Evolutionary conservation across 2,888 invertebrate genomes (phyloP).

Genomic region (Apodemia hepburni): DNA sequence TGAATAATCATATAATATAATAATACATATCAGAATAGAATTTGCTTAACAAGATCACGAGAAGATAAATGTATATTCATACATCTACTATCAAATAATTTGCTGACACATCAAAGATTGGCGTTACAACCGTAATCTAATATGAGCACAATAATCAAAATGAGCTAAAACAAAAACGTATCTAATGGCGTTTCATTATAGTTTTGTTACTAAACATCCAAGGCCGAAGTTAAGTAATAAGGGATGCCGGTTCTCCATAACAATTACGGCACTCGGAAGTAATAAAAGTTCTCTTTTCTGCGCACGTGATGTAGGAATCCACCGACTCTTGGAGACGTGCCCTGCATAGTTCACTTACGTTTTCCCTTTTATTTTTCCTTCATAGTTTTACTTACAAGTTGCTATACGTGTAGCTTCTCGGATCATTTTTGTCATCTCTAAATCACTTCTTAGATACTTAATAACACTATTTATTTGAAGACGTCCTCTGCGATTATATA

Average conservation of each 20-base stretch:
- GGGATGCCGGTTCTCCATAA: constrained; percentile 63
- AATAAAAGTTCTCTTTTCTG: constrained; percentile 71
- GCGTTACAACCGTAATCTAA: not conserved
- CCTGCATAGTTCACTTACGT: constrained; percentile 51
- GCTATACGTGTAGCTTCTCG: not conserved
- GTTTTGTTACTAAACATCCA: constrained; percentile 16
- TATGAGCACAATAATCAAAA: not conserved
- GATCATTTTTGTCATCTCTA: not conserved
- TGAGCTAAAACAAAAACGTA: not conserved
- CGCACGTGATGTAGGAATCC: constrained; percentile 68
- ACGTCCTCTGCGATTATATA: not conserved
- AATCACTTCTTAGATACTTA: constrained; percentile 5
- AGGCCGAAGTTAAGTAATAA: constrained; percentile 60
- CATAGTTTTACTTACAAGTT: constrained; percentile 8
- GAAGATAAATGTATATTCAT: too few relatives aligned
- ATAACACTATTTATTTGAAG: not conserved
- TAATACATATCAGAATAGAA: too few relatives aligned
- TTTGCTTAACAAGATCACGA: too few relatives aligned
- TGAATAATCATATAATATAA: too few relatives aligned
- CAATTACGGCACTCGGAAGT: constrained; percentile 68
- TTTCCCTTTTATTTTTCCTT: constrained; percentile 48
- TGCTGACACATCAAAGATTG: not conserved
- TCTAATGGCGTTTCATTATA: constrained; percentile 19
- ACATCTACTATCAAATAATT: too few relatives aligned
- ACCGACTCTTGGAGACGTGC: constrained; percentile 63